Percentiles rank a stretch among this genome's conserved stretches.
Conservation (phyloP, 2,797 vertebrate genomes). For the Natrix natrix region DNA sequence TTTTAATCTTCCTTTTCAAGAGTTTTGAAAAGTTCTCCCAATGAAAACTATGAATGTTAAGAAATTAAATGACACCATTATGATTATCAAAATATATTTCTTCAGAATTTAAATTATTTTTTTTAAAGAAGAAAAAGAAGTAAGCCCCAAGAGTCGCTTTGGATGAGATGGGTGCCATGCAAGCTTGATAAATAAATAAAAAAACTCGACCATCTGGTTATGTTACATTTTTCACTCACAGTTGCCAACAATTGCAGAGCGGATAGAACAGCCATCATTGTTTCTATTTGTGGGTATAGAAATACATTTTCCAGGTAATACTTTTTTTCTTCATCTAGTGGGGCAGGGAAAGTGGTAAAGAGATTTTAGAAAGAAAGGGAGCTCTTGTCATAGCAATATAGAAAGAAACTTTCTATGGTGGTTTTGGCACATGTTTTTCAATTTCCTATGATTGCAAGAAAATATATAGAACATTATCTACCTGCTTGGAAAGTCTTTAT, state of each 20-base stretch:
- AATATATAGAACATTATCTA: not conserved
- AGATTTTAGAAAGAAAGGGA: not conserved
- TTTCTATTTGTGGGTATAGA: not conserved
- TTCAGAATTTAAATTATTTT: not conserved
- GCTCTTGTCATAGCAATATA: too few species aligned
- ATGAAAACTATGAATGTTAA: not conserved
- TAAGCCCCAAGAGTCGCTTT: not conserved
- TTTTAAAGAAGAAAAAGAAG: not conserved
- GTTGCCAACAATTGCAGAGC: not conserved
- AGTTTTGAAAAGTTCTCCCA: constrained; percentile 13
- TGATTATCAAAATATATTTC: constrained; percentile 26
- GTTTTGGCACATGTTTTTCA: not conserved
- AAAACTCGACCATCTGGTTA: not conserved
- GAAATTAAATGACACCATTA: constrained; percentile 32
- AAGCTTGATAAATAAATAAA: too few species aligned
- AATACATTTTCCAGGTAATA: not conserved
- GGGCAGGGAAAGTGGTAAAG: not conserved
- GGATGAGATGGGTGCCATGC: too few species aligned
- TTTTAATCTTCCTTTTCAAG: not conserved
- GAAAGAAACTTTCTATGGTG: too few species aligned
- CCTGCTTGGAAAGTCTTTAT: not conserved
- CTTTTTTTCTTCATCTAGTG: not conserved
- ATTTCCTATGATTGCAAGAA: not conserved
- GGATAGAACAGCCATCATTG: not conserved
- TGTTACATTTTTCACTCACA: not conserved